phyloP scores from a whole-genome alignment of 1,140 invertebrate genomes.

The Pygmarrhopalites habei region DNA sequence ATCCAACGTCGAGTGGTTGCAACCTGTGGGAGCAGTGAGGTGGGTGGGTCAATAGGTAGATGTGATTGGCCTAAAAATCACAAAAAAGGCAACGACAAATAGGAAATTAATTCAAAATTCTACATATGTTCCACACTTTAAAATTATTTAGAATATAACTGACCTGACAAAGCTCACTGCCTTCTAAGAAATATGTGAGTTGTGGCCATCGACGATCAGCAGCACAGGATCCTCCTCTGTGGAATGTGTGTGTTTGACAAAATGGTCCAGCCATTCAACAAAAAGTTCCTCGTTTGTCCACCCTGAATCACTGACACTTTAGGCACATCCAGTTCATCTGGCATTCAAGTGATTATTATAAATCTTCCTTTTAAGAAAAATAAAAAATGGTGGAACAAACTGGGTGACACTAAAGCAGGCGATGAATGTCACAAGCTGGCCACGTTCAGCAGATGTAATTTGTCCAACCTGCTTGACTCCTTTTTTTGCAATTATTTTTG shows the following conservation, averaged over 20 bases:
- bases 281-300: slow-evolving; percentile 39
- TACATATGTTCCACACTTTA: too few relatives aligned
- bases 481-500: not conserved
- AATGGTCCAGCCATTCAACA: slow-evolving; percentile 37
- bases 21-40: too few relatives aligned
- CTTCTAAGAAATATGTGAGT: slow-evolving; percentile 36
- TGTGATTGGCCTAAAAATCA: too few relatives aligned
- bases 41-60: too few relatives aligned
- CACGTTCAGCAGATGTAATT: not conserved
- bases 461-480: not conserved
- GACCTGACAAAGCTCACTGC: too few relatives aligned
- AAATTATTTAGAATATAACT: too few relatives aligned
- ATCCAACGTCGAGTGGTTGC: too few relatives aligned
- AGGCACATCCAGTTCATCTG: not conserved
- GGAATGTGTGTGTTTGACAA: slow-evolving; percentile 36
- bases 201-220: slow-evolving; percentile 44
- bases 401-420: not conserved
- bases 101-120: too few relatives aligned
- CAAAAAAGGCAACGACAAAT: too few relatives aligned
- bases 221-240: slow-evolving; percentile 42
- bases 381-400: not conserved
- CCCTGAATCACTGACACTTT: not conserved
- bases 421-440: not conserved
- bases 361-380: not conserved
- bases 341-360: not conserved